Evolutionary conservation across 2,113 vertebrate species (phyloP), one percentile per base, ranked within the genome.

Genomic region (Limanda limanda): DNA sequence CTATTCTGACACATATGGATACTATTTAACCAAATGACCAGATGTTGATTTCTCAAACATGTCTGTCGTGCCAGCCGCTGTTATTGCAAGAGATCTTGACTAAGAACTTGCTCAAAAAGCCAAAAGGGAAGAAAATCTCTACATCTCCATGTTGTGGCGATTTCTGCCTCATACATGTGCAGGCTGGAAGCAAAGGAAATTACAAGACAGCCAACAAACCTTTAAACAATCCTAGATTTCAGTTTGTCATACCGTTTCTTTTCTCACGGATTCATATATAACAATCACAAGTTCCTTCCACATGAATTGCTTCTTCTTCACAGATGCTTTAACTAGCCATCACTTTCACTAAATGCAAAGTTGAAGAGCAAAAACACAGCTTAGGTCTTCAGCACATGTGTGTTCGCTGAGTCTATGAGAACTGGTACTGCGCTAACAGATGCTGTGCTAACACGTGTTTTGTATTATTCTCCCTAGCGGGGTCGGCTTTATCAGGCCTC

Each of bases 21-120:
- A 71, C 74, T 65, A 91, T 91, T 90, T 86, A 82, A 78, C 82
- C 81, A 89, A 89, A 89, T 82, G 85, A 83, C 82, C 88, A 89
- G 88, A 91, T 90, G 89, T 71, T 86, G 77, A 88, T 89, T 90
- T 90, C 83, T 77, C 78, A 88, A 90, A 89, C 83, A 90, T 76
- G 71, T 74, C 76, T 84, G 71, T 81, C 68, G 65, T 86, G 80
- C 83, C 85, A 93, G 81, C 65, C 20, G 24, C 68, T 90, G 81
- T 88, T 87, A 86, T 71, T 91, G 79, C 79, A 88, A 73, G 72
- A 68, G 40, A 60, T 74, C 88, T 64, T 31, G 68, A 86, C 74
- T 6, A 59, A 70, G 56, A 82, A 73, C 85, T 82, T 79, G 63
- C 58, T 84, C 61, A 78, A 81, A 77, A 62, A 69, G 18, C 2